These are phyloP conservation scores for Gymnopithys bicolor DNA, from an alignment of 2,797 vertebrate genomes.

Conservation along the genomic window DNA sequence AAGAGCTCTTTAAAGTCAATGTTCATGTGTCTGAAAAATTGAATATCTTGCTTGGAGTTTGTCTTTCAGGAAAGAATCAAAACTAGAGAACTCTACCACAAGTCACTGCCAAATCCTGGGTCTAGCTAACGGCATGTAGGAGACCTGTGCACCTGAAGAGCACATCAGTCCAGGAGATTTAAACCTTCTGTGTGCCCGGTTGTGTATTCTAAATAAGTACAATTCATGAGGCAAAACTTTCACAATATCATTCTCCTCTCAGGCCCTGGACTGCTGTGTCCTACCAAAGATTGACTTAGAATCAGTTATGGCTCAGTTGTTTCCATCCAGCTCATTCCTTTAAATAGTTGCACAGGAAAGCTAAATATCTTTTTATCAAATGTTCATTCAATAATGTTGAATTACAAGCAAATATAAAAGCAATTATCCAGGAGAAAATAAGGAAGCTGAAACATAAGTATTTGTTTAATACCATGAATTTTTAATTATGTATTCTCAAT, in stretches of 20 bases:
- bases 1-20: neutral
- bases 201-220: neutral
- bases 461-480: conserved; percentile 41
- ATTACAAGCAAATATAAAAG: neutral
- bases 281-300: neutral
- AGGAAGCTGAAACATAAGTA: neutral
- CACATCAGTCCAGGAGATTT: neutral
- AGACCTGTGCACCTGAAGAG: neutral
- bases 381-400: neutral
- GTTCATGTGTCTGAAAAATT: neutral
- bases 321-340: neutral
- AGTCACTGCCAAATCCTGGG: neutral
- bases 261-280: accelerated
- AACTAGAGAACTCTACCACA: neutral
- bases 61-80: neutral
- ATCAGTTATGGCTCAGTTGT: accelerated
- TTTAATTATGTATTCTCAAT: neutral
- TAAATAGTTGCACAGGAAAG: neutral
- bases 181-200: neutral
- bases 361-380: neutral
- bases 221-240: neutral
- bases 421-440: conserved; percentile 30
- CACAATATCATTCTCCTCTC: neutral
- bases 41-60: neutral
- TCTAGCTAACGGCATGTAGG: neutral